Evolutionary conservation across 2,888 invertebrate species (phyloP), one percentile per base, ranked within the genome.

Genomic region (Tetropium fuscum): DNA sequence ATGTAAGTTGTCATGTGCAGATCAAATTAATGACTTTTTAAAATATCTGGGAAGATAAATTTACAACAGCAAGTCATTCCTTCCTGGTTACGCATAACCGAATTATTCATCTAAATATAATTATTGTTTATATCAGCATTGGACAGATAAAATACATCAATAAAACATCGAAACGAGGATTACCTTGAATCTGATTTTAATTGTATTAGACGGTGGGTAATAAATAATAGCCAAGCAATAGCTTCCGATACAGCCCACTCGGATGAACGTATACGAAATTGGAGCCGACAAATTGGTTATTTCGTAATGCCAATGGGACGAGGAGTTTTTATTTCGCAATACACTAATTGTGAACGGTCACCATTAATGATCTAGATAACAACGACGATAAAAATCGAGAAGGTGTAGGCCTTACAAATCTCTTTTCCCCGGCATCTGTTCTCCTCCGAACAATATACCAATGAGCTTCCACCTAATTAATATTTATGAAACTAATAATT

Each of bases 401-500:
- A 22, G 43, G 25, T 18, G 44, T 27, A 44, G 30, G 10, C 15
- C 25, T 44, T 43, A 25, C n/a, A 4, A 11, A 20, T 3, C 22
- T 44, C 27, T 44, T 44, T 44, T n/a, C 25, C 10, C 44, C 16
- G n/a, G 27, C 44, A 27, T 44, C 27, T 16, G 44, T 27, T 44
- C 27, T n/a, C 16, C 27, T n/a, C 27, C 15, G n/a, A 43, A 25
- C 43, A 15, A 27, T 27, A n/a, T n/a, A 13, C 30, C 10, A 13
- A 20, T 20, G 13, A 36, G 36, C 48, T 34, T 20, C 48, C 19
- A 36, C n/a, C 36, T 38, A 22, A 38, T 49, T 34, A 51, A 40
- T 51, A 51, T 38, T 38, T 51, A 51, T 40, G 34, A 34, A 22
- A 38, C 40, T 27, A 40, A 10, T 18, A 40, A 40, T 51, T 51